Evolutionary conservation across 2,113 vertebrate genomes (phyloP).

Genomic region (Limanda limanda): DNA sequence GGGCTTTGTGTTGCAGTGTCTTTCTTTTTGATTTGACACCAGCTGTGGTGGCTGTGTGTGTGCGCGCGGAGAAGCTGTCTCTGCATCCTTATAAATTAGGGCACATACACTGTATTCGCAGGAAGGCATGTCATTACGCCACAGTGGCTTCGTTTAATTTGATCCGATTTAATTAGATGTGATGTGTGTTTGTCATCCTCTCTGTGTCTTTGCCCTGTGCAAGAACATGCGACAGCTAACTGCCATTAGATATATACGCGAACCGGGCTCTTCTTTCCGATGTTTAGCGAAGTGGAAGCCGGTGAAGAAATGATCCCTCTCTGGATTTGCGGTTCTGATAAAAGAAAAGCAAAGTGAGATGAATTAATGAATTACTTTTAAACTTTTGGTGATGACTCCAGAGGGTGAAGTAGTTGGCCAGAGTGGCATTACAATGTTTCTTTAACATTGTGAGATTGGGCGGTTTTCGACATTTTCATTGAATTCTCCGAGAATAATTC

Average conservation of each 20-base stretch:
- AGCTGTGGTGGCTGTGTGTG: constrained; percentile 33
- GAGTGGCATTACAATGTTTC: too few relatives aligned
- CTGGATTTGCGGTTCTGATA: not conserved
- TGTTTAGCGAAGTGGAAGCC: not conserved
- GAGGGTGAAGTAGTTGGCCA: too few relatives aligned
- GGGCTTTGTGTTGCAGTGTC: constrained; percentile 42
- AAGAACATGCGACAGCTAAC: constrained; percentile 17
- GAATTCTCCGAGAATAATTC: too few relatives aligned
- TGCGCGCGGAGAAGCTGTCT: constrained; percentile 30
- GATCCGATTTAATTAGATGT: constrained; percentile 40
- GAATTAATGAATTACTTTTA: not conserved
- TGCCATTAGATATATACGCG: not conserved
- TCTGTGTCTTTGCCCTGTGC: constrained; percentile 21
- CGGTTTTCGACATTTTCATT: too few relatives aligned
- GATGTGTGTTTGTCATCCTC: constrained; percentile 15
- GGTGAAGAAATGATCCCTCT: not conserved
- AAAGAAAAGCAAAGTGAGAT: not conserved
- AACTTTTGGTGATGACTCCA: not conserved
- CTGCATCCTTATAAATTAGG: constrained; percentile 49
- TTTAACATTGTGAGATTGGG: too few relatives aligned
- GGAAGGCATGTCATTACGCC: constrained; percentile 23
- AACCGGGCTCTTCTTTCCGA: not conserved
- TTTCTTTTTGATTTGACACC: constrained; percentile 52
- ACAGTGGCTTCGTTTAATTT: constrained; percentile 27
- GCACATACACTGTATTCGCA: constrained; percentile 24